Evolutionary conservation across 2,113 vertebrate genomes (phyloP), one percentile per base, ranked within the genome.

Genomic region (Jaculus jaculus): DNA sequence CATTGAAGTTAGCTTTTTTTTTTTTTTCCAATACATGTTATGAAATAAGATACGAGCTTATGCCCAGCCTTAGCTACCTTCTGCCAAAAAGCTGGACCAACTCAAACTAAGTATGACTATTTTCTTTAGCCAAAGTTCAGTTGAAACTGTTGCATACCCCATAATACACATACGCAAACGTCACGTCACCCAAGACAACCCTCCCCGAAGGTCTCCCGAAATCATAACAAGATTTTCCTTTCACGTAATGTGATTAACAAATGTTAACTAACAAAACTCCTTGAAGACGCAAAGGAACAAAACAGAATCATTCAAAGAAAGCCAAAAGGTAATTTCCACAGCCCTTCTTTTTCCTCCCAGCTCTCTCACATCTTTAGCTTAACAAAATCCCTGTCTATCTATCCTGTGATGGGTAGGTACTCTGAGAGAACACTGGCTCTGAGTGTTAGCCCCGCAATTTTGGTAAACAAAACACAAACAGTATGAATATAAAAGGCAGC

Each of bases 81-180:
- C 95, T 97, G 96, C 97, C 96, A 97, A 97, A 98, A 97, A 97
- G 66, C 94, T 96, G 92, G 94, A 97, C 96, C 97, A 96, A 97
- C 93, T 96, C 92, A 97, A 98, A 97, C 94, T 96, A 96, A 94
- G 92, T 95, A 96, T 85, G 90, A 93, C 95, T 95, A 94, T 95
- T 97, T 97, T 96, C 97, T 61, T 96, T 88, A 88, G 93, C 95
- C 88, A 93, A 85, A 96, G 60, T 30, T 94, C 96, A 96, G 95
- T 89, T 97, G 95, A 87, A 95, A 95, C 96, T 93, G 92, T 89
- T 95, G 82, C 93, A 39, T 95, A 80, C 60, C 65, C 87, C 73
- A 96, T 96, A 93, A 95, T 86, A 84, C 69, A 87, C 91, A 75
- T 71, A 74, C 84, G 90, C 39, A 97, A 97, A 96, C 95, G 89